Percentiles rank a stretch among this genome's conserved stretches.
phyloP scores from a whole-genome alignment of 2,113 vertebrate species.

The Corythoichthys intestinalis region DNA sequence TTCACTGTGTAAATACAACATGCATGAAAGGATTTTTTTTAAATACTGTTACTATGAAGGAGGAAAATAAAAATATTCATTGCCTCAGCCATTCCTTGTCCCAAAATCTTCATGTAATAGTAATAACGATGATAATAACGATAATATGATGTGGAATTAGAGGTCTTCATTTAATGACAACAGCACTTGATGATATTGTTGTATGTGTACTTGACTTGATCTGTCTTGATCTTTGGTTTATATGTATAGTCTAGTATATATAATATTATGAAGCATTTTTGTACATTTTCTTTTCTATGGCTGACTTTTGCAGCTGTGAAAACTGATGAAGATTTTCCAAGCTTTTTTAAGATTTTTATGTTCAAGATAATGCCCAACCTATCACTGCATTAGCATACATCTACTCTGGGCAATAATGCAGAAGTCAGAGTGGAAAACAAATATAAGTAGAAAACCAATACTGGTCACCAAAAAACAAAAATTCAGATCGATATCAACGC shows the following conservation, averaged over 20 bases:
- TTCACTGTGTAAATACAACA: conserved; percentile 52
- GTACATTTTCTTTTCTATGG: conserved; percentile 65
- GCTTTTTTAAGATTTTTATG: not conserved
- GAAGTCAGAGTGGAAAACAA: conserved; percentile 17
- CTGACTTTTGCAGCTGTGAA: conserved; percentile 57
- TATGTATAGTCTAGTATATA: conserved; percentile 49
- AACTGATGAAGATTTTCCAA: not conserved
- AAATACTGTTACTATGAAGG: not conserved
- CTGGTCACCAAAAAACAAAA: not conserved
- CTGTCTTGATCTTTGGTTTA: conserved; percentile 43
- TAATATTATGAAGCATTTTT: conserved; percentile 43
- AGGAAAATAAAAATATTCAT: not conserved
- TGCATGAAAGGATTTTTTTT: conserved; percentile 36
- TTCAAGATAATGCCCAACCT: not conserved
- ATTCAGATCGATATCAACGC: not conserved
- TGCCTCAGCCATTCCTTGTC: not conserved
- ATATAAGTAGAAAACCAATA: not conserved
- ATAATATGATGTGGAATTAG: conserved; percentile 30
- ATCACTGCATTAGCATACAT: conserved; percentile 13
- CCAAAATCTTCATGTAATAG: conserved; percentile 1
- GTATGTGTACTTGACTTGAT: conserved; percentile 49
- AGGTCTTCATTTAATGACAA: conserved; percentile 41
- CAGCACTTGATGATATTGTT: conserved; percentile 63
- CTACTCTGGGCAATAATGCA: conserved; percentile 49
- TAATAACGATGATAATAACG: conserved; percentile 7